Evolutionary conservation across 92 coral and sea anemone species (phyloP), one percentile per base, ranked within the genome.

Genomic region (Anthopleura xanthogrammica): DNA sequence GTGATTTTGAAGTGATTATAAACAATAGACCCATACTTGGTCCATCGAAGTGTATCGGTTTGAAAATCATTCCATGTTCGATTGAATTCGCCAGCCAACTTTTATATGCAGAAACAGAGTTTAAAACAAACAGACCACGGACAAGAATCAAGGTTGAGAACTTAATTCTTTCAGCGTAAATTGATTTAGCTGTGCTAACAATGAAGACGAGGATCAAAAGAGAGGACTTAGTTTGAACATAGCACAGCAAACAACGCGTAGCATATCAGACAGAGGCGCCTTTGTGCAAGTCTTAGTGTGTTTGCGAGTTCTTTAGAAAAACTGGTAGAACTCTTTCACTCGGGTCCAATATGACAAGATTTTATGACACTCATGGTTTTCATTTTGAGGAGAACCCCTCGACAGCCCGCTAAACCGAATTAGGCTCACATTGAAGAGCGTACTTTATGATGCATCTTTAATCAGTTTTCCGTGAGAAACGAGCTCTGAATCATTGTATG

Each of bases 141-240:
- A 66, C 77, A 50, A 66, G 78, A 81, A 81, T 70, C 41, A 60
- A 19, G 16, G 77, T 71, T 81, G 78, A 48, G 77, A 81, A 80
- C 83, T 80, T 80, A 80, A 82, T 73, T 82, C 85, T 82, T 80
- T 82, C 72, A 9, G 65, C 56, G 79, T 40, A 71, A 71, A 75
- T 84, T 84, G 87, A 84, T 76, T 84, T 84, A 84, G 87, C 82
- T 84, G 82, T 43, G 87, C 87, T 77, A 84, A 85, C 83, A 85
- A 85, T 79, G 54, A 9, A 78, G 72, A 84, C 76, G 80, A 60
- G 23, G 16, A 77, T 62, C 76, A 84, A 84, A 84, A 66, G 68
- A 6, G 75, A 80, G 60, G 77, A 60, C 80, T 77, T 65, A 83
- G 78, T 76, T 50, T 55, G 75, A 83, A 76, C 87, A 77, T 60